Evolutionary conservation across 2,797 vertebrate species (phyloP).

Genomic region (Cirrhinus mrigala): DNA sequence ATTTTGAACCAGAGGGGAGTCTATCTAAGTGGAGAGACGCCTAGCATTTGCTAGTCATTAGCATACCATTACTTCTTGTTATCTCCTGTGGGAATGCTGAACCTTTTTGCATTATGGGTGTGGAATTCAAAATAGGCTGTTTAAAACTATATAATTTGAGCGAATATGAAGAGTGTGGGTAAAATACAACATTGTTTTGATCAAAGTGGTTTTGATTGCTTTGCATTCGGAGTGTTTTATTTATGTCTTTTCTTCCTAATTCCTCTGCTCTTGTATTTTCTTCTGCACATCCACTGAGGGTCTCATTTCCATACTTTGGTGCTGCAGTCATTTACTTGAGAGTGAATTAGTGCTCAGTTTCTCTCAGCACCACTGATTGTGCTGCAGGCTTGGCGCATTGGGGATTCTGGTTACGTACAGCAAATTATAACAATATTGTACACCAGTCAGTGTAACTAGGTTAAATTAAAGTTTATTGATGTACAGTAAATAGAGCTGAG

Average conservation of each 20-base stretch:
- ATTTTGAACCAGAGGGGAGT: slow-evolving; percentile 26
- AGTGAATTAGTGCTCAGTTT: slow-evolving; percentile 14
- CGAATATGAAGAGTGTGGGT: not conserved
- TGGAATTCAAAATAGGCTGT: not conserved
- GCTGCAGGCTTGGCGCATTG: slow-evolving; percentile 23
- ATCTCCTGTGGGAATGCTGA: slow-evolving; percentile 15
- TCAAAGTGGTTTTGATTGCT: slow-evolving; percentile 12
- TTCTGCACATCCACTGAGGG: slow-evolving; percentile 10
- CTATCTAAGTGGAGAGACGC: not conserved
- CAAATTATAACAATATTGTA: slow-evolving; percentile 21
- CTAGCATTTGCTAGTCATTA: slow-evolving; percentile 19
- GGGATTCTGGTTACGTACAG: slow-evolving; percentile 21
- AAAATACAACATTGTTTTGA: not conserved
- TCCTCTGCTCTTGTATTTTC: slow-evolving; percentile 14
- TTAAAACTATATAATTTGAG: not conserved
- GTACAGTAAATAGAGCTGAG: not conserved
- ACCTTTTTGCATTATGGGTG: not conserved
- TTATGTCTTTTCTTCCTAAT: not conserved
- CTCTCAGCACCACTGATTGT: not conserved
- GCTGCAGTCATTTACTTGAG: slow-evolving; percentile 9
- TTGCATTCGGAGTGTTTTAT: not conserved
- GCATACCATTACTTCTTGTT: slow-evolving; percentile 28
- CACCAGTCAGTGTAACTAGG: not conserved
- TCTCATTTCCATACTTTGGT: slow-evolving; percentile 21
- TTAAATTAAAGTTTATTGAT: slow-evolving; percentile 18